phyloP scores from a whole-genome alignment of 2,888 invertebrate species.

The Phrixothrix hirtus region DNA sequence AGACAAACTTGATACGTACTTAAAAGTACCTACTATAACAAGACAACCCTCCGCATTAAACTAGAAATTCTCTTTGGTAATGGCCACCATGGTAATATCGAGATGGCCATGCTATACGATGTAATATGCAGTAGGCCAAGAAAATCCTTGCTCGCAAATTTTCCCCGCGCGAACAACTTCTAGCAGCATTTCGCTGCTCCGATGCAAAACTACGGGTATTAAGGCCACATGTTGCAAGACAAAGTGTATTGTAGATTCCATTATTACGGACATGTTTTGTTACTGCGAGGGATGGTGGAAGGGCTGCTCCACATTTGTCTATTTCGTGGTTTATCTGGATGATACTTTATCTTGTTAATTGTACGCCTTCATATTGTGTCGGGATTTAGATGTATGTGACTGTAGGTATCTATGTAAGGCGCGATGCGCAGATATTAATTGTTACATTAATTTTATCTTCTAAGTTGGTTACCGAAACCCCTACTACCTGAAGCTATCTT shows the following conservation, averaged over 20 bases:
- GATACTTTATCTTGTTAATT: constrained; percentile 31
- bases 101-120: constrained; percentile 28
- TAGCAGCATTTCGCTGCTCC: constrained; percentile 29
- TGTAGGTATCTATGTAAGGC: constrained; percentile 5
- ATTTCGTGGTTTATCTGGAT: constrained; percentile 32
- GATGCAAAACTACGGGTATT: constrained; percentile 43
- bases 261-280: constrained; percentile 40
- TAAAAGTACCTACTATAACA: constrained; percentile 26
- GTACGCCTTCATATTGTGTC: constrained; percentile 21
- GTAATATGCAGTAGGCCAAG: constrained; percentile 27
- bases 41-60: constrained; percentile 29
- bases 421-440: constrained; percentile 15
- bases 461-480: not conserved
- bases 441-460: not conserved
- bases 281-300: constrained; percentile 26
- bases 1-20: constrained; percentile 20
- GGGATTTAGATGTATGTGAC: constrained; percentile 19
- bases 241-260: constrained; percentile 51
- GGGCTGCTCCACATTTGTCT: constrained; percentile 30
- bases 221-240: constrained; percentile 54
- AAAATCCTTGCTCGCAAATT: constrained; percentile 28
- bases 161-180: constrained; percentile 16
- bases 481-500: not conserved
- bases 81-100: constrained; percentile 34
- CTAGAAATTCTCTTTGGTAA: constrained; percentile 34